Percentiles rank a stretch among this genome's conserved stretches.
These are phyloP conservation scores for Drosophila conformis DNA, from an alignment of 2,888 invertebrate genomes.

Conservation along the genomic window DNA sequence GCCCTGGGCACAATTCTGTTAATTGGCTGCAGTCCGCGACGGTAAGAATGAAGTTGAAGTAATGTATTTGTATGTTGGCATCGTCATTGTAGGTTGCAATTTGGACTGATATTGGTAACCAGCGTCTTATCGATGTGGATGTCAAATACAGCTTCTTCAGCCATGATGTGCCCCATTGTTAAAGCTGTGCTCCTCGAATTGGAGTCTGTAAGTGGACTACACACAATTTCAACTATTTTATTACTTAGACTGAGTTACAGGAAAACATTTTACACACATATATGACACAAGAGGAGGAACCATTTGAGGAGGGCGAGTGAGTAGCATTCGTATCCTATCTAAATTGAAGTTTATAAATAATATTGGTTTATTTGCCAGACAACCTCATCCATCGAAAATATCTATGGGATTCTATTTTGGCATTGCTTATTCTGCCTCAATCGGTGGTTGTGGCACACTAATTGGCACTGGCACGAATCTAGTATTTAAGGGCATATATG, in stretches of 20 bases:
- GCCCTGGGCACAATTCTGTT: slow-evolving; percentile 92
- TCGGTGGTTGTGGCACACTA: slow-evolving; percentile 91
- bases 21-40: slow-evolving; percentile 90
- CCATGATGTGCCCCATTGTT: slow-evolving; percentile 93
- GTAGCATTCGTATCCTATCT: slow-evolving; percentile 4
- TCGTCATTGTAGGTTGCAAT: slow-evolving; percentile 71
- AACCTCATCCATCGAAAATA: slow-evolving; percentile 87
- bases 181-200: slow-evolving; percentile 73
- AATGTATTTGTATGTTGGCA: not conserved
- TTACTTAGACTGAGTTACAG: slow-evolving; percentile 3
- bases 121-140: slow-evolving; percentile 97
- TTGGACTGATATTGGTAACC: slow-evolving; percentile 93
- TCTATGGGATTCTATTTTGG: slow-evolving; percentile 91
- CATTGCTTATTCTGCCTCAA: slow-evolving; percentile 90
- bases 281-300: slow-evolving; percentile 56
- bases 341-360: not conserved
- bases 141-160: slow-evolving; percentile 95
- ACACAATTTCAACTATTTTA: not conserved
- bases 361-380: slow-evolving; percentile 29
- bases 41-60: slow-evolving; percentile 82
- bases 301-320: slow-evolving; percentile 62
- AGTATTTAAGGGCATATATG: slow-evolving; percentile 91
- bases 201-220: slow-evolving; percentile 54
- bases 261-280: slow-evolving; percentile 54
- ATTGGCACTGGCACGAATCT: slow-evolving; percentile 92